phyloP scores from a whole-genome alignment of 2,888 invertebrate genomes.

The Acrocyrtus sp. region DNA sequence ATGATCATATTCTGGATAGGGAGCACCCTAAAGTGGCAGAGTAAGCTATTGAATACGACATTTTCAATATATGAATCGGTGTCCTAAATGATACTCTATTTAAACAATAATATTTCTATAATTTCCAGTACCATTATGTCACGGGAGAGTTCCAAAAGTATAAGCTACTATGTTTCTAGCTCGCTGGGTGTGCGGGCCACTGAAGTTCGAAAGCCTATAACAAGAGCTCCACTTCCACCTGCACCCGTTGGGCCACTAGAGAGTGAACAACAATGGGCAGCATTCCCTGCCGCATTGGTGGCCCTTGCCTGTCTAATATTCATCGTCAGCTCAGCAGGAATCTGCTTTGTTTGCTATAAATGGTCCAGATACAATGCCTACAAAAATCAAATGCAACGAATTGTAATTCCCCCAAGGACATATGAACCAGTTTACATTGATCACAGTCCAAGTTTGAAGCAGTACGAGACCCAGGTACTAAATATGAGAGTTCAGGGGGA shows the following conservation, averaged over 20 bases:
- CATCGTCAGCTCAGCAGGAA: constrained; percentile 86
- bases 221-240: constrained; percentile 64
- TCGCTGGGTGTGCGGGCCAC: constrained; percentile 76
- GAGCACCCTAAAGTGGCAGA: constrained; percentile 78
- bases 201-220: constrained; percentile 74
- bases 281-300: constrained; percentile 89
- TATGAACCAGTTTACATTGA: constrained; percentile 79
- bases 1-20: constrained; percentile 77
- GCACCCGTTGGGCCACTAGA: constrained; percentile 63
- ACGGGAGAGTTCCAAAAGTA: constrained; percentile 73
- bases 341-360: constrained; percentile 91
- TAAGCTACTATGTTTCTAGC: constrained; percentile 76
- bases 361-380: constrained; percentile 93
- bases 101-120: constrained; percentile 30
- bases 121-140: constrained; percentile 71
- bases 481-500: constrained; percentile 93
- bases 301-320: constrained; percentile 90
- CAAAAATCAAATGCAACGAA: constrained; percentile 82
- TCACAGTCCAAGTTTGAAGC: constrained; percentile 79
- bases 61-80: not conserved
- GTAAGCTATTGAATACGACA: constrained; percentile 67
- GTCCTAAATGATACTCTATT: not conserved
- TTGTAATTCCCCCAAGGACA: constrained; percentile 72
- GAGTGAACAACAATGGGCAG: constrained; percentile 71
- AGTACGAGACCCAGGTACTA: constrained; percentile 93